Conservation (phyloP, 2,888 invertebrate species). For the Pachycephus smyrnensis region DNA sequence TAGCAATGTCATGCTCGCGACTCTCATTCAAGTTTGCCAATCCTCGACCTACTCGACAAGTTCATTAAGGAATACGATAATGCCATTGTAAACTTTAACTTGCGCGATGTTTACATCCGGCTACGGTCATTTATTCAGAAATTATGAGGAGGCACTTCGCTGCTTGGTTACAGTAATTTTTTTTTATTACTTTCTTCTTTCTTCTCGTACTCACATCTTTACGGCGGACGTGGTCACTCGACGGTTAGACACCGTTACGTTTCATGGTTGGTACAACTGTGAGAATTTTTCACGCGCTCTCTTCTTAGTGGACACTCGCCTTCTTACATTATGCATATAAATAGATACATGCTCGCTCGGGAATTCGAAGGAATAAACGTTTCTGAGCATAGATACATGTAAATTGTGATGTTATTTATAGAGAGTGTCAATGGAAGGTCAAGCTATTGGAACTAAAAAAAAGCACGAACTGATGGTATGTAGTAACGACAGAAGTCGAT, state of each 20-base stretch:
- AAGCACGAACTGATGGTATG: background rate
- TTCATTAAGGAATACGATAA: slow-evolving; percentile 49
- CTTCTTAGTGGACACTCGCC: background rate
- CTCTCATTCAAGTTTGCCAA: background rate
- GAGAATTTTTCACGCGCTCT: background rate
- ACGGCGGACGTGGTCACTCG: background rate
- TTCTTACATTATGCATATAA: background rate
- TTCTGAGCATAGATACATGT: background rate
- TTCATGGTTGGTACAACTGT: background rate
- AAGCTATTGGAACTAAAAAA: background rate
- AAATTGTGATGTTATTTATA: background rate
- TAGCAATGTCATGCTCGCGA: background rate
- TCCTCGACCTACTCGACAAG: slow-evolving; percentile 45
- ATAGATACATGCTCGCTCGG: background rate
- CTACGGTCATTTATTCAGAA: background rate
- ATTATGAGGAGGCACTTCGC: background rate
- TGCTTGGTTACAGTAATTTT: background rate
- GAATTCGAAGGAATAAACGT: background rate
- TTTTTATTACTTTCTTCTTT: background rate
- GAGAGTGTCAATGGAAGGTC: background rate
- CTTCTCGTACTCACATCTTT: background rate
- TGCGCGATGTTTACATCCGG: slow-evolving; percentile 3
- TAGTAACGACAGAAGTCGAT: background rate
- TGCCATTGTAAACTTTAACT: slow-evolving; percentile 40
- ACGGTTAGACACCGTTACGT: background rate